Evolutionary conservation across 2,797 vertebrate species (phyloP), one percentile per base, ranked within the genome.

Genomic region (Limosa lapponica): DNA sequence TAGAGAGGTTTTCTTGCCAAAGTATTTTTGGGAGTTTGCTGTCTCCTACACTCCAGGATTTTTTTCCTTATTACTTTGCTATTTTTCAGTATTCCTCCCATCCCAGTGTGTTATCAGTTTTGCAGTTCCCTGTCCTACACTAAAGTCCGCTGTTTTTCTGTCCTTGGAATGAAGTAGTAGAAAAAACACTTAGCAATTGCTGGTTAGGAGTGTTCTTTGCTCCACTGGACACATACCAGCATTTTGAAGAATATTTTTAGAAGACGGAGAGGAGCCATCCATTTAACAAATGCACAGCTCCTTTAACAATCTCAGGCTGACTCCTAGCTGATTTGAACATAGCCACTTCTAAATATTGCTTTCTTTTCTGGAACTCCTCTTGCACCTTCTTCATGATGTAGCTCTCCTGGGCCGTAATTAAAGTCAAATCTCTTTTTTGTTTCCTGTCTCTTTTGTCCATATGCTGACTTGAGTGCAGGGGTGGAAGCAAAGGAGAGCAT

Each of bases 231-330:
- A 19, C 22, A 49, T 19, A 88, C 32, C 37, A 58, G 58, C 79
- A 57, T 84, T 93, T 82, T 69, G 62, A 78, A 70, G 66, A 66
- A 14, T 86, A 23, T 89, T 89, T 93, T 79, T 90, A 82, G 83
- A 62, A 80, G 27, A n/a, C 13, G 22, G 58, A 86, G 69, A 62
- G 61, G 28, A 81, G 24, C 25, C 28, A 43, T 82, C 48, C 34
- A 11, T 90, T 78, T 74, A 71, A 57, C 30, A 72, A 79, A 69
- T 16, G 7, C 41, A 32, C 30, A 78, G 20, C 13, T 85, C 49
- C 41, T 87, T 78, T 61, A 49, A 37, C 41, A 66, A 37, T 52
- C 27, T 75, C 32, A 54, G 48, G 32, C 72, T 89, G 79, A 67
- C 55, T 95, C n/a, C 39, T 87, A 13, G 16, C 55, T 74, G 19